Base-by-base conservation (phyloP, 2,113 vertebrate species). In the Argyrosomus japonicus region DNA sequence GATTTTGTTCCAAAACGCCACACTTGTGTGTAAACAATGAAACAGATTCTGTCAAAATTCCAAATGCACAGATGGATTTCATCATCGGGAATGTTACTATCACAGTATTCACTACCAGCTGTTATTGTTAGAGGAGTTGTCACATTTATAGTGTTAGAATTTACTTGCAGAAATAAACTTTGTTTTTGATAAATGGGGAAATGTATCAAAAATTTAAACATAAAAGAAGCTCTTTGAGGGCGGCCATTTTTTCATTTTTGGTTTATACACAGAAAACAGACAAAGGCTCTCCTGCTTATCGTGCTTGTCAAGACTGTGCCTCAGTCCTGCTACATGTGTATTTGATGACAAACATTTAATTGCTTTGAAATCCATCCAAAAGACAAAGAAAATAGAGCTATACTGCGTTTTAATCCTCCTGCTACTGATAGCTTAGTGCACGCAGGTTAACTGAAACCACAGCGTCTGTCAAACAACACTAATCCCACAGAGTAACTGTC, bases 401-500 rank as follows among this genome's bases (percentile, higher is more conserved):
- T 13, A 19, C 29, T 18, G 9, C 5, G 29, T 17, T 12, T 3
- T 69, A 14, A 51, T 69, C 65, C 43, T 14, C 3, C 19, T 32
- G 68, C 54, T 68, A 62, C 62, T 64, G 56, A 56, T n/a, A 67
- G 25, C 23, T 50, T 3, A 17, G 62, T 21, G 48, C 62, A n/a
- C 15, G 27, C 68, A 25, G 71, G 67, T 71, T 23, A 68, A 75
- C 23, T 29, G 15, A 18, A 75, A 74, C 67, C 69, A 18, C 36
- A 76, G 81, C 67, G 29, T 79, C 58, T 70, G 84, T 79, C 83
- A 64, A 70, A 78, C 64, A 61, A 14, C 70, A 73, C 61, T 79
- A 67, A 83, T 81, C 65, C 70, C 13, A 50, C 47, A 51, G 21
- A 14, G 54, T 17, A 4, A 6, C 74, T n/a, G 54, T 74, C 48